Evolutionary conservation across 2,888 invertebrate genomes (phyloP).

Genomic region (Clitarchus hookeri): DNA sequence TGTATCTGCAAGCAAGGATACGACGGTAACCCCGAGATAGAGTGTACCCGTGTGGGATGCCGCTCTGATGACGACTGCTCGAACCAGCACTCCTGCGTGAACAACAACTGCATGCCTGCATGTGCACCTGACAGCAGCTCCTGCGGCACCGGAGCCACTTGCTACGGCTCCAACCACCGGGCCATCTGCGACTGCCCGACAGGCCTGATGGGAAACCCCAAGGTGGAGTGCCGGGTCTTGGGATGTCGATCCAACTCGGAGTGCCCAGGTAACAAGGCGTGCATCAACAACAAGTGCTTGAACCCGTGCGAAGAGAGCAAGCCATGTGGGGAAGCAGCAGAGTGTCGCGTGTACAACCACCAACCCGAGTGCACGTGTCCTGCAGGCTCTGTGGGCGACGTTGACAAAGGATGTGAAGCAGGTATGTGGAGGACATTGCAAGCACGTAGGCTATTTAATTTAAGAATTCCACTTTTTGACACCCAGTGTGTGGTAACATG

Average conservation of each 20-base stretch:
- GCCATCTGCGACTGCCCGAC: conserved; percentile 83
- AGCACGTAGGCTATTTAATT: no score
- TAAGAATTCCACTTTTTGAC: no score
- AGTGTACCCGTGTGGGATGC: conserved; percentile 76
- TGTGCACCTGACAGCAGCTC: conserved; percentile 71
- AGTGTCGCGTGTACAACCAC: conserved; percentile 78
- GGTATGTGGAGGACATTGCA: not conserved
- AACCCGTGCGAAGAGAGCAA: conserved; percentile 72
- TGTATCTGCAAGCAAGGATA: conserved; percentile 84
- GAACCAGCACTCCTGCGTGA: conserved; percentile 80
- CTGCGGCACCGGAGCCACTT: conserved; percentile 79
- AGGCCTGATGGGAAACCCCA: conserved; percentile 81
- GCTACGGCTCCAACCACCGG: conserved; percentile 78
- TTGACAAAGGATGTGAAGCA: conserved; percentile 12
- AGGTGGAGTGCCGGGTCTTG: conserved; percentile 75
- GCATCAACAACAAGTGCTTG: conserved; percentile 78
- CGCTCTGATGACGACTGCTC: conserved; percentile 77
- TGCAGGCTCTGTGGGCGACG: conserved; percentile 70
- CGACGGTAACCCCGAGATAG: conserved; percentile 82
- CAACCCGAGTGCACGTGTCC: conserved; percentile 81
- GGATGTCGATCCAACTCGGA: conserved; percentile 80
- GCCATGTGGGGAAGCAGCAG: conserved; percentile 72
- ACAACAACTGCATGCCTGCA: conserved; percentile 79
- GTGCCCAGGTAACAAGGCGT: conserved; percentile 79
- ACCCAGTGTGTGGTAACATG: no score